phyloP scores from a whole-genome alignment of 2,113 vertebrate species.

The Tenebrosternarchus preto region DNA sequence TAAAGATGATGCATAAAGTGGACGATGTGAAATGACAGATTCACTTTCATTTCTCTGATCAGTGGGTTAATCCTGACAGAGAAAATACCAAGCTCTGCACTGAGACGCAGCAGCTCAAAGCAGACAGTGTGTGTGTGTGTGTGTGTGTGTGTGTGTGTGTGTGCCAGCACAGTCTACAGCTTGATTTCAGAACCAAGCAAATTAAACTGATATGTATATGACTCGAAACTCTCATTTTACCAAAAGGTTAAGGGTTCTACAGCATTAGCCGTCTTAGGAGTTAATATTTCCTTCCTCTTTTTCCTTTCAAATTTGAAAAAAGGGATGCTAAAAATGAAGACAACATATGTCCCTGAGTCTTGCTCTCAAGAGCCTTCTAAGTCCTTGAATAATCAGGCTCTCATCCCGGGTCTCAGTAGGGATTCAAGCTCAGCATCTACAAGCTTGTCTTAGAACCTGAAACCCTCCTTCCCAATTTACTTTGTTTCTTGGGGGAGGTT shows the following conservation, averaged over 20 bases:
- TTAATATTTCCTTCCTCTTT: slow-evolving; percentile 64
- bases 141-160: slow-evolving; percentile 36
- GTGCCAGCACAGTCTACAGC: slow-evolving; percentile 49
- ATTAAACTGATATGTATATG: slow-evolving; percentile 78
- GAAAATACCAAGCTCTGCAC: slow-evolving; percentile 61
- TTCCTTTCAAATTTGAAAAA: slow-evolving; percentile 11
- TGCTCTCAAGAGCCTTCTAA: slow-evolving; percentile 55
- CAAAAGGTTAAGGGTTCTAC: slow-evolving; percentile 70
- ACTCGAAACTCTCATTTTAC: slow-evolving; percentile 73
- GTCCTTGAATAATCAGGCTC: slow-evolving; percentile 61
- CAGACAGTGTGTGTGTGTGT: slow-evolving; percentile 47
- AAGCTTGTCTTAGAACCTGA: slow-evolving; percentile 43
- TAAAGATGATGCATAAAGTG: slow-evolving; percentile 67
- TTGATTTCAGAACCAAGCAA: slow-evolving; percentile 68
- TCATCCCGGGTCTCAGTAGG: slow-evolving; percentile 57
- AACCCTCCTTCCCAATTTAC: slow-evolving; percentile 47
- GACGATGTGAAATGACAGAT: slow-evolving; percentile 68
- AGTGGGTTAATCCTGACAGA: slow-evolving; percentile 72
- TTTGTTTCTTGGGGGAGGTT: slow-evolving; percentile 10
- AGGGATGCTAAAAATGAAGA: slow-evolving; percentile 64
- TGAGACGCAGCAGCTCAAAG: slow-evolving; percentile 20
- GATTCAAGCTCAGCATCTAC: slow-evolving; percentile 53
- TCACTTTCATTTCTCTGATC: slow-evolving; percentile 74
- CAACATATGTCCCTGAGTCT: slow-evolving; percentile 66
- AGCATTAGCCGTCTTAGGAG: slow-evolving; percentile 74